These are phyloP conservation scores for Hephaestus fuliginosus DNA, from an alignment of 2,797 vertebrate genomes.

Conservation along the genomic window DNA sequence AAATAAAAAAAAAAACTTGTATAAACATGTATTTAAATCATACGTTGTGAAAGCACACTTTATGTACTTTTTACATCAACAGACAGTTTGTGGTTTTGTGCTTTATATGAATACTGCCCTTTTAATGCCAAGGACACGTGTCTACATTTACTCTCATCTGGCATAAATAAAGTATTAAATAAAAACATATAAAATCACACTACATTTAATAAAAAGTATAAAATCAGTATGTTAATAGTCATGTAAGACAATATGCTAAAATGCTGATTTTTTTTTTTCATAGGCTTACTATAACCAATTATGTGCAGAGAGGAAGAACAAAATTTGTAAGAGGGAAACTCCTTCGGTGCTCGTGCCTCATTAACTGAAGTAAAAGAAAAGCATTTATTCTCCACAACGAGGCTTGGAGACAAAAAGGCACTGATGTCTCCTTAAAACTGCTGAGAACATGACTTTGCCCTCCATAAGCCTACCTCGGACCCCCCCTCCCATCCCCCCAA, in stretches of 20 bases:
- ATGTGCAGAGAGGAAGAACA: neutral
- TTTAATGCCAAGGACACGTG: neutral
- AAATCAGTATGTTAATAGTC: neutral
- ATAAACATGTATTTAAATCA: neutral
- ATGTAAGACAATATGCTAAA: neutral
- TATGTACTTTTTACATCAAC: neutral
- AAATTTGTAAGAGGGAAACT: neutral
- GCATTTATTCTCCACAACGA: neutral
- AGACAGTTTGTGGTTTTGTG: slow-evolving; percentile 6
- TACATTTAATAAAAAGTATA: neutral
- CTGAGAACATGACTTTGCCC: slow-evolving; percentile 33
- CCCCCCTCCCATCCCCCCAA: neutral
- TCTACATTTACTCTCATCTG: neutral
- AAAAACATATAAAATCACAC: too few species aligned
- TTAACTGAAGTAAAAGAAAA: neutral
- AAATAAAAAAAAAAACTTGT: neutral
- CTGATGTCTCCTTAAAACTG: neutral
- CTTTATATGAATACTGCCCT: slow-evolving; percentile 17
- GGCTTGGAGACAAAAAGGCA: neutral
- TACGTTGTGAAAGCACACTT: neutral
- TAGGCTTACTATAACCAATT: neutral
- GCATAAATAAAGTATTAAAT: too few species aligned
- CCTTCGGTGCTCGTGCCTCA: neutral
- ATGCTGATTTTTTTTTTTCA: neutral
- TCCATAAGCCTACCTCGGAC: slow-evolving; percentile 1